phyloP scores from a whole-genome alignment of 2,888 invertebrate species.

The Pimpla rufipes region DNA sequence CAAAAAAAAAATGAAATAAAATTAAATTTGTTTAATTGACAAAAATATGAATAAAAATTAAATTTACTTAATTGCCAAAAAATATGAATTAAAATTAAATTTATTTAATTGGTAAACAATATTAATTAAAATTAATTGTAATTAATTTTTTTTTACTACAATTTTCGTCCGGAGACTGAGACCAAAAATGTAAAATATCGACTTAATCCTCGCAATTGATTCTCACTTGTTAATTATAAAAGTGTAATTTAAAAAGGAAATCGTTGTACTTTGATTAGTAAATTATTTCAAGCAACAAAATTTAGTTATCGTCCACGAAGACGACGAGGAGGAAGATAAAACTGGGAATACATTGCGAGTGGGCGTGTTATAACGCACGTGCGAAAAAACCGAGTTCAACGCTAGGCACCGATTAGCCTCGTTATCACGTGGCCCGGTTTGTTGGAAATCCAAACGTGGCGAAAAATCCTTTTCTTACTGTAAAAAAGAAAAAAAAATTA shows the following conservation, averaged over 20 bases:
- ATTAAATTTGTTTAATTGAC: background rate
- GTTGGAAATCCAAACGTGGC: background rate
- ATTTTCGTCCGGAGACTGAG: background rate
- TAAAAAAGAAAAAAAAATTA: background rate
- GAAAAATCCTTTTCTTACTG: background rate
- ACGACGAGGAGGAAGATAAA: background rate
- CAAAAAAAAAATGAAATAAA: too few species aligned
- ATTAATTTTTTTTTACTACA: background rate
- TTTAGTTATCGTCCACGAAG: background rate
- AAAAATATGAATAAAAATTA: too few species aligned
- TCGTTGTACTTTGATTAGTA: background rate
- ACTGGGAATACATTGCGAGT: background rate
- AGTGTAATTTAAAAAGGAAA: background rate
- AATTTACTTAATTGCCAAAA: too few species aligned
- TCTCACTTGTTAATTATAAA: too few species aligned
- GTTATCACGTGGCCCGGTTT: slow-evolving; percentile 58
- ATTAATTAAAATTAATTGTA: background rate
- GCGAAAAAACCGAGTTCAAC: background rate
- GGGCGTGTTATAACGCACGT: slow-evolving; percentile 17
- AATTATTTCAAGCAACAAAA: background rate
- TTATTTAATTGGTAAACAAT: background rate
- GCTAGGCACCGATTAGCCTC: slow-evolving; percentile 27
- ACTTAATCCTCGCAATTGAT: background rate
- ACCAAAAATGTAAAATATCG: background rate
- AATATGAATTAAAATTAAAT: background rate